Evolutionary conservation across 2,113 vertebrate species (phyloP).

Genomic region (Chloropsis cyanopogon): DNA sequence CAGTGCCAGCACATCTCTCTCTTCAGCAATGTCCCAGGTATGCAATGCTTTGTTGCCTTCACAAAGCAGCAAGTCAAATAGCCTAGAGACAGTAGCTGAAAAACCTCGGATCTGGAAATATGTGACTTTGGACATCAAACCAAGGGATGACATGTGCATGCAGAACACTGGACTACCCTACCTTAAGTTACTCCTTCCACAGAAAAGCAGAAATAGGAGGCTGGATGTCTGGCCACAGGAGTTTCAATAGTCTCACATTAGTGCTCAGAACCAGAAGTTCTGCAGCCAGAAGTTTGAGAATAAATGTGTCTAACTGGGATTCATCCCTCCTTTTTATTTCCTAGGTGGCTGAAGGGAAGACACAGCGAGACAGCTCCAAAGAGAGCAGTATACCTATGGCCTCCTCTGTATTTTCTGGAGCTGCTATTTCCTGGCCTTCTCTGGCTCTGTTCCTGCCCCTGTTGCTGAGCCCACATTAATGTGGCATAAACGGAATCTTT

Average conservation of each 20-base stretch:
- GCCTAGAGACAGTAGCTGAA: neutral
- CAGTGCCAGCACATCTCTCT: slow-evolving; percentile 50
- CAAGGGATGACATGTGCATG: neutral
- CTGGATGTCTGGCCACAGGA: neutral
- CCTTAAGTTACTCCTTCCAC: neutral
- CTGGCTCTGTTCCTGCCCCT: slow-evolving; percentile 8
- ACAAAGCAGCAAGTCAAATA: neutral
- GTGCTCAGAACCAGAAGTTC: neutral
- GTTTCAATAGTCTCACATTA: neutral
- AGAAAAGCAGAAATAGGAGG: neutral
- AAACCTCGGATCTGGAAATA: neutral
- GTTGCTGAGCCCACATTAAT: slow-evolving; percentile 22
- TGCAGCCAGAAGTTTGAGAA: neutral
- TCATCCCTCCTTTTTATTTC: slow-evolving; percentile 28
- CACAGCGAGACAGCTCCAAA: neutral
- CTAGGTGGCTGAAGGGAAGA: slow-evolving; percentile 53
- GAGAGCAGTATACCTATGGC: slow-evolving; percentile 2
- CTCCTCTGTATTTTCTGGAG: slow-evolving; percentile 54
- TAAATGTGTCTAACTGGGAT: neutral
- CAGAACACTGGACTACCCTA: neutral
- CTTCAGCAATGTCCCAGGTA: slow-evolving; percentile 57
- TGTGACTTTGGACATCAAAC: neutral
- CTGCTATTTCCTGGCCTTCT: slow-evolving; percentile 1
- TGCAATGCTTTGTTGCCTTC: neutral
- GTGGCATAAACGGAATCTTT: neutral